Base-by-base conservation (phyloP, 2,888 invertebrate species). In the Auanema sp. region DNA sequence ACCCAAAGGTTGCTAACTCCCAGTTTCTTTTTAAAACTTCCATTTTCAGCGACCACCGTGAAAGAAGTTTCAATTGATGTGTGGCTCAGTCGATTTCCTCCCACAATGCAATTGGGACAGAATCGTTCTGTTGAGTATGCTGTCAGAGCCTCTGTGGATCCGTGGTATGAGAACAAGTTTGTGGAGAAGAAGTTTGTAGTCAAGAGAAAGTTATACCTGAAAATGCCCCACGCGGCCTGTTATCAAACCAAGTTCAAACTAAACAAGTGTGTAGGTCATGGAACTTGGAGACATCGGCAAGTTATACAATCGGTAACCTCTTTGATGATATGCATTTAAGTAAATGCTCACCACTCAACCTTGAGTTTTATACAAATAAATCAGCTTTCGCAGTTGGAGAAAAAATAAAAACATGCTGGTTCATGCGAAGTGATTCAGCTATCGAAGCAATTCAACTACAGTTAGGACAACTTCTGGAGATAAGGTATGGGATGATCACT, bases 61-160 rank as follows among this genome's bases (percentile, higher is more conserved):
- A 65, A 68, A 21, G 51, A 66, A 23, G 68, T 63, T 16, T 43
- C 59, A 21, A 64, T 77, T 11, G 77, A 77, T 50, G 75, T 73
- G 1, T 76, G 78, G 72, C 68, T 78, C 10, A 75, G 71, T 0
- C 60, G 77, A 49, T 76, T 78, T 54, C 78, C 78, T 18, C 78
- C 78, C 24, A 64, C 76, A 10, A 69, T 69, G 60, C 60, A 61
- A 47, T 64, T 77, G 21, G 53, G 65, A 11, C 65, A 71, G 47
- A 70, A 68, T 21, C 60, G 64, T 44, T 53, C 58, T n/a, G 66
- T 78, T 40, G 72, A 72, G 24, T 78, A 78, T 58, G 58, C 56
- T 54, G 74, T 75, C 6, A 62, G 70, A 40, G 78, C 74, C 41
- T 64, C 71, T n/a, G 71, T 76, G n/a, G 71, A 72, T 47, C 75